Percentiles rank a stretch among this genome's conserved stretches.
phyloP scores from a whole-genome alignment of 2,113 vertebrate genomes.

The Mionectes macconnelli region DNA sequence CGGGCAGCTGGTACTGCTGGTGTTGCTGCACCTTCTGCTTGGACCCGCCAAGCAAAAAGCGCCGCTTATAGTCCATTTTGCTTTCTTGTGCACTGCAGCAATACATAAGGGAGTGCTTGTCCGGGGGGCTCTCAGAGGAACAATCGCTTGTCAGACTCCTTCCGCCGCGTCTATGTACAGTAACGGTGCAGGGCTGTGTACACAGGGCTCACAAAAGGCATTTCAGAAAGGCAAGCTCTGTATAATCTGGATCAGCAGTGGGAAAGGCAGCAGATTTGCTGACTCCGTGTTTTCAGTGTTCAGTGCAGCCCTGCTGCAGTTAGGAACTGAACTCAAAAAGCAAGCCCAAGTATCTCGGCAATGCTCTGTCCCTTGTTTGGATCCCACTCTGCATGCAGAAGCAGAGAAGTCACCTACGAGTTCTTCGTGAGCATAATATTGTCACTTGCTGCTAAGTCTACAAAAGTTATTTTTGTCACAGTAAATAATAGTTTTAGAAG shows the following conservation, averaged over 20 bases:
- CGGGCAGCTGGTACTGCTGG: slow-evolving; percentile 95
- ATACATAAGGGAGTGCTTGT: slow-evolving; percentile 89
- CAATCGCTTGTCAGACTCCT: slow-evolving; percentile 64
- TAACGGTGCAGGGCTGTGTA: slow-evolving; percentile 75
- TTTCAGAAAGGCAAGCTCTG: slow-evolving; percentile 81
- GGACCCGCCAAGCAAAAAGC: slow-evolving; percentile 99
- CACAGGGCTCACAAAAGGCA: slow-evolving; percentile 84
- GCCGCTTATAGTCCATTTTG: slow-evolving; percentile 99
- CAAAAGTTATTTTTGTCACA: slow-evolving; percentile 41
- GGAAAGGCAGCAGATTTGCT: slow-evolving; percentile 68
- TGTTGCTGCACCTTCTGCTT: slow-evolving; percentile 99
- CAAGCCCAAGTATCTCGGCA: background rate
- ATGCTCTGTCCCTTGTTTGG: slow-evolving; percentile 9
- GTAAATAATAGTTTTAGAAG: slow-evolving; percentile 67
- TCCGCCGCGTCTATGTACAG: slow-evolving; percentile 78
- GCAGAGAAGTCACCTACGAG: slow-evolving; percentile 2
- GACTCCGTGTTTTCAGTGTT: slow-evolving; percentile 66
- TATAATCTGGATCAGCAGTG: slow-evolving; percentile 67
- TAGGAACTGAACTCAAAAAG: slow-evolving; percentile 53
- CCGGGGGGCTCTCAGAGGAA: background rate
- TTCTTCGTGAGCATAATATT: slow-evolving; percentile 43
- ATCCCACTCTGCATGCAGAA: slow-evolving; percentile 26
- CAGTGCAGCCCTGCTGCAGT: slow-evolving; percentile 83
- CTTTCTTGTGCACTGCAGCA: slow-evolving; percentile 98
- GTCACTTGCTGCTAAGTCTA: slow-evolving; percentile 37